These are phyloP conservation scores for Zygogramma bicolorata DNA, from an alignment of 2,888 invertebrate genomes.

Conservation along the genomic window DNA sequence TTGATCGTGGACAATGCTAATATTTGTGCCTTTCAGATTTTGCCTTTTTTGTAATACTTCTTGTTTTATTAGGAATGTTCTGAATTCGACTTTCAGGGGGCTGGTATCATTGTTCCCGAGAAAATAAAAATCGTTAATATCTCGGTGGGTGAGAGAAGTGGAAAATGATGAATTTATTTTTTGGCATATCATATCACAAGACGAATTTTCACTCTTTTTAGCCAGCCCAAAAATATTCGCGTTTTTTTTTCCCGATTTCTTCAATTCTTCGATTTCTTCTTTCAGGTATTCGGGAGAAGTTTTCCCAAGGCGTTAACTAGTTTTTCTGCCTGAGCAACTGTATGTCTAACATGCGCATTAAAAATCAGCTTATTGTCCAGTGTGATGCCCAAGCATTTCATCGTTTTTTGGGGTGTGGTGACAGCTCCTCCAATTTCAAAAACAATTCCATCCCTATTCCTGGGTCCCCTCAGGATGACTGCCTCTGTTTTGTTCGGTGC, in stretches of 20 bases:
- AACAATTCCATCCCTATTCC: constrained; percentile 5
- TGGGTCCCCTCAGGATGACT: not conserved
- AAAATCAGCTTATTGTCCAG: constrained; percentile 5
- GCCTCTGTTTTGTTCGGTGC: constrained; percentile 24
- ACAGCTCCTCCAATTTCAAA: not conserved
- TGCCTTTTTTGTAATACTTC: not conserved
- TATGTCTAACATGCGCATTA: constrained; percentile 15
- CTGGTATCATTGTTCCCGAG: not conserved
- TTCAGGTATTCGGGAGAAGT: not conserved
- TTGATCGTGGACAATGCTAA: not conserved
- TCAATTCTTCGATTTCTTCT: constrained; percentile 11
- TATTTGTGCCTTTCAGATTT: not conserved
- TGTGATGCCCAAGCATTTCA: not conserved
- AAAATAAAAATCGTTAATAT: constrained; percentile 5
- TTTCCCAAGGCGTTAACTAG: not conserved
- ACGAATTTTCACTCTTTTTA: constrained; percentile 2
- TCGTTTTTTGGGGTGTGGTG: not conserved
- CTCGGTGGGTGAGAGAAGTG: not conserved
- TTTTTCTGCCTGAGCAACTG: not conserved
- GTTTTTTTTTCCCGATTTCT: constrained; percentile 5
- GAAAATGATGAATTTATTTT: not conserved
- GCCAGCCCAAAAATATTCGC: not conserved
- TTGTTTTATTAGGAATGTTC: not conserved
- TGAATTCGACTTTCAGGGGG: not conserved
- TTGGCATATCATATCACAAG: constrained; percentile 7